A percentile compares a stretch with the other conserved stretches of the same genome.
phyloP scores from a whole-genome alignment of 2,888 invertebrate genomes.

The Euphydryas editha region DNA sequence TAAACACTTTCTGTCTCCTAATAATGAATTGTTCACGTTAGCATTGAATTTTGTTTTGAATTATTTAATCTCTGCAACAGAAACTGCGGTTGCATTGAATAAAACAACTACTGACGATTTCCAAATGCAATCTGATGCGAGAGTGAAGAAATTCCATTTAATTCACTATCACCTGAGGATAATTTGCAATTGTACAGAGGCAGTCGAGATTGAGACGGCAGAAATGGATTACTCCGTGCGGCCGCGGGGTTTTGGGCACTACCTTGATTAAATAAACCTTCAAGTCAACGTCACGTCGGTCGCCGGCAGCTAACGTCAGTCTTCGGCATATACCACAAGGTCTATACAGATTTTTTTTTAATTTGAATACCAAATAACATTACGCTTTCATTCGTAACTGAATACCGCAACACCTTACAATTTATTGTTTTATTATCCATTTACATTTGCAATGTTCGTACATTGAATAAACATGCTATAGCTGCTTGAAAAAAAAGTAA shows the following conservation, averaged over 20 bases:
- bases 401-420: conserved; percentile 38
- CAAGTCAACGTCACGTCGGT: conserved; percentile 72
- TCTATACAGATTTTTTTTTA: conserved; percentile 45
- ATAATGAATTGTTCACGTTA: background rate
- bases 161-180: conserved; percentile 74
- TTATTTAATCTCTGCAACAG: background rate
- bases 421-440: conserved; percentile 27
- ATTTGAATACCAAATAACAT: conserved; percentile 49
- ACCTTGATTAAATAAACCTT: conserved; percentile 82
- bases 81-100: conserved; percentile 44
- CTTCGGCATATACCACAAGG: conserved; percentile 67
- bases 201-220: conserved; percentile 77
- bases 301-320: conserved; percentile 63
- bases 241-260: conserved; percentile 60
- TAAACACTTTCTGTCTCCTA: too few relatives aligned
- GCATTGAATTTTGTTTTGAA: background rate
- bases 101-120: conserved; percentile 62
- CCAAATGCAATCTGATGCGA: conserved; percentile 42
- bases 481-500: background rate
- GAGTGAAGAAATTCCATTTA: conserved; percentile 70
- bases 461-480: conserved; percentile 2
- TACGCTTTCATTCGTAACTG: conserved; percentile 35
- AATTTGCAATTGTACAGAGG: conserved; percentile 72
- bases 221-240: conserved; percentile 59
- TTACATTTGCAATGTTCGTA: conserved; percentile 10